A percentile compares a stretch with the other conserved stretches of the same genome.
phyloP scores from a whole-genome alignment of 2,888 invertebrate species.

The Apotomis turbidana region DNA sequence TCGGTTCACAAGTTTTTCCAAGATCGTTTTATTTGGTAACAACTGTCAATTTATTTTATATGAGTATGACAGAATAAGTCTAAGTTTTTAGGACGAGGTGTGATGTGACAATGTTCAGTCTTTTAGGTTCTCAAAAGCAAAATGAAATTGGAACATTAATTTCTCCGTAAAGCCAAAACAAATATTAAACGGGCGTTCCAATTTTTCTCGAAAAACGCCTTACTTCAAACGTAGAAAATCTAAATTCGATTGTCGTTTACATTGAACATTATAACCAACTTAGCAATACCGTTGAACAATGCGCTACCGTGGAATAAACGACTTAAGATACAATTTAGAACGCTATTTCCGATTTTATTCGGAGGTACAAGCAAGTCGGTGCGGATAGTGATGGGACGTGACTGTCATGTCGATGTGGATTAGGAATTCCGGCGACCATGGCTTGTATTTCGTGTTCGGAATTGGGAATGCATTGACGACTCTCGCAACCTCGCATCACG shows the following conservation, averaged over 20 bases:
- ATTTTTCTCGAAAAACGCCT: conserved; percentile 21
- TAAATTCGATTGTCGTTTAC: conserved; percentile 42
- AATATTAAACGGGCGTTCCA: background rate
- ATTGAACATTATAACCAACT: conserved; percentile 36
- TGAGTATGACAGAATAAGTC: too few species aligned
- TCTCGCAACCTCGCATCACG: conserved; percentile 4
- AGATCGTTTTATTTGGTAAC: too few species aligned
- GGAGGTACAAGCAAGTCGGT: conserved; percentile 46
- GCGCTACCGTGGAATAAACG: conserved; percentile 2
- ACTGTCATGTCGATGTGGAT: conserved; percentile 61
- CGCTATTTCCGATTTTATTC: conserved; percentile 1
- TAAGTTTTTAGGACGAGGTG: too few species aligned
- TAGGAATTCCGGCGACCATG: conserved; percentile 51
- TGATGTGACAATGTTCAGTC: too few species aligned
- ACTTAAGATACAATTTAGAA: background rate
- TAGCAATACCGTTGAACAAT: conserved; percentile 9
- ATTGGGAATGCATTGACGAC: conserved; percentile 48
- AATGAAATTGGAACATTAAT: background rate
- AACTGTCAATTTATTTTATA: too few species aligned
- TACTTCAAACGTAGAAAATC: conserved; percentile 43
- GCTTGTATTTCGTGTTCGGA: conserved; percentile 64
- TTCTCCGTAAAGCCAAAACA: background rate
- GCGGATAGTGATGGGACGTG: conserved; percentile 64
- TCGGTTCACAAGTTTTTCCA: too few species aligned
- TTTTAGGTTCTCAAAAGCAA: background rate